Evolutionary conservation across 2,888 invertebrate genomes (phyloP), one percentile per base, ranked within the genome.

Genomic region (Noctua fimbriata): DNA sequence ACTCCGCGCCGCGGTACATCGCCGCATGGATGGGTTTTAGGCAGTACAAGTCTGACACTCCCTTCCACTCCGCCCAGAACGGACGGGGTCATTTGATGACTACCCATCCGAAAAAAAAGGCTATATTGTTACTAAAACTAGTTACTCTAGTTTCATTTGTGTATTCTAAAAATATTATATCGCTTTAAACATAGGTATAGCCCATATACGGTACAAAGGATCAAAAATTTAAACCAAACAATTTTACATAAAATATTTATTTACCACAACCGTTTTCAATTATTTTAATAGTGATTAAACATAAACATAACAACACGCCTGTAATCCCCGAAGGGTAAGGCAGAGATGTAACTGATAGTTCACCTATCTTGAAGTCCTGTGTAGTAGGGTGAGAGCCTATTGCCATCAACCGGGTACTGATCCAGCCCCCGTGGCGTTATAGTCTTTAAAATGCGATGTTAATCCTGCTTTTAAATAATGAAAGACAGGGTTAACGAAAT

Each of bases 291-390:
- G 0, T 28, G 28, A 14, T 28, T 16, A n/a, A 58, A 58, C 58
- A 5, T 58, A 28, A 60, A 28, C 10, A 6, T 28, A 16, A 28
- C 16, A 60, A 16, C 28, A 60, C 16, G 1, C 60, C 16, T 60
- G n/a, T 28, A 28, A 28, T 16, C 7, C 24, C 16, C 16, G 4
- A 60, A 2, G 28, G 28, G 6, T 14, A 7, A 60, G 16, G 60
- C 28, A 60, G 12, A 58, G 9, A 4, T 58, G n/a, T 14, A n/a
- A 14, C 9, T 5, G 14, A n/a, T n/a, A 58, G 58, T 12, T n/a
- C n/a, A 9, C 0, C 1, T 12, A 14, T 58, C 0, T n/a, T 5
- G 14, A 14, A 58, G 5, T 12, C n/a, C n/a, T 4, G 0, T 14
- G 14, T 14, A 58, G 58, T 58, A n/a, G n/a, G 1, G 58, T 5